Conservation (phyloP, 2,888 invertebrate genomes). For the Pyralis farinalis region DNA sequence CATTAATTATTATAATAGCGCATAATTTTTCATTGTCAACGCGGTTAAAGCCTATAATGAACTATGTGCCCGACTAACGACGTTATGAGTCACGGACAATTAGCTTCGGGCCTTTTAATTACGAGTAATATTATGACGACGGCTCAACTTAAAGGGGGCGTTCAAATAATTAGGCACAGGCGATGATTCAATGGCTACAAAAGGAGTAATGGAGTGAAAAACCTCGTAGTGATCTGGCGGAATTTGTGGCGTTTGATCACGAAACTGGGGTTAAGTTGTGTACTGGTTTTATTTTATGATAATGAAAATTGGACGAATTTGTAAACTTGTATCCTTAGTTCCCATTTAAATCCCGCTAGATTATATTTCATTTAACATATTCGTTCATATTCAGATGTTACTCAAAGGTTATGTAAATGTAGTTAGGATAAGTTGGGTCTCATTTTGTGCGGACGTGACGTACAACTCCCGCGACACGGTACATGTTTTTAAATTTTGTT, state of each 20-base stretch:
- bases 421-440: too few relatives aligned
- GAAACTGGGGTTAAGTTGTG: not conserved
- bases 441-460: too few relatives aligned
- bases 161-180: slow-evolving; percentile 65
- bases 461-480: too few relatives aligned
- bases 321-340: too few relatives aligned
- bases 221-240: slow-evolving; percentile 37
- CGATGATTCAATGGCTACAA: slow-evolving; percentile 61
- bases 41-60: slow-evolving; percentile 34
- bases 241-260: slow-evolving; percentile 25
- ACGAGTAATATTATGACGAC: slow-evolving; percentile 64
- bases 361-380: too few relatives aligned
- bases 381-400: too few relatives aligned
- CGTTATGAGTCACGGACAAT: slow-evolving; percentile 60
- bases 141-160: slow-evolving; percentile 51
- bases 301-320: too few relatives aligned
- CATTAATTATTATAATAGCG: not conserved
- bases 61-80: slow-evolving; percentile 49
- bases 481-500: too few relatives aligned
- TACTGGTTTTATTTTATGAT: too few relatives aligned
- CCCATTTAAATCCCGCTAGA: too few relatives aligned
- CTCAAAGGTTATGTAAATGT: too few relatives aligned
- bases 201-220: slow-evolving; percentile 70
- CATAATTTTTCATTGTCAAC: not conserved
- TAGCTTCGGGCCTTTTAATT: slow-evolving; percentile 66